Conservation (phyloP, 2,888 invertebrate genomes). For the Prosapia bicincta region DNA sequence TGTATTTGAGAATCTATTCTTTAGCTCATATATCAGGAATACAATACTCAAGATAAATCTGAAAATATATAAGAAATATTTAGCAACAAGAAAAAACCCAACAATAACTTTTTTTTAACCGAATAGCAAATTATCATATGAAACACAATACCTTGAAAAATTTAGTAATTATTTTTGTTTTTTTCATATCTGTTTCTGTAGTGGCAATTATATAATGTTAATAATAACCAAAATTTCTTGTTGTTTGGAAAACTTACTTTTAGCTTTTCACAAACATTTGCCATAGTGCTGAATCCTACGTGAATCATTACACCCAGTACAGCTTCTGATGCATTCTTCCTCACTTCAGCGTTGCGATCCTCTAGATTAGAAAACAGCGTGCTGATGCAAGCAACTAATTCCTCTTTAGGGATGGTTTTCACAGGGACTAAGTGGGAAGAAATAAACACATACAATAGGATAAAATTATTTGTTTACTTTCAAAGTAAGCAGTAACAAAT, state of each 20-base stretch:
- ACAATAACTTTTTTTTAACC: too few species aligned
- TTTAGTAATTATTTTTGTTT: too few species aligned
- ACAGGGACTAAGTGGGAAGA: constrained; percentile 49
- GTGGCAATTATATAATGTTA: neutral
- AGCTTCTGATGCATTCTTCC: constrained; percentile 86
- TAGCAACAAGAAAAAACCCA: too few species aligned
- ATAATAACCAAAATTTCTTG: neutral
- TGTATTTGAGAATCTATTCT: too few species aligned
- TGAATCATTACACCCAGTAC: constrained; percentile 92
- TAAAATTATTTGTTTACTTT: too few species aligned
- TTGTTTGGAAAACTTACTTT: constrained; percentile 63
- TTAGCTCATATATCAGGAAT: too few species aligned
- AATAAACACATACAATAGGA: too few species aligned
- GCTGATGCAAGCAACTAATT: constrained; percentile 72
- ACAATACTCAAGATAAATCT: too few species aligned
- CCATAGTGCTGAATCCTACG: constrained; percentile 77
- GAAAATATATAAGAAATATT: too few species aligned
- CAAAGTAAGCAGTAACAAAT: too few species aligned
- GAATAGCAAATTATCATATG: neutral
- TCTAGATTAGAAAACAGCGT: constrained; percentile 78
- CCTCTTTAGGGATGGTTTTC: constrained; percentile 76
- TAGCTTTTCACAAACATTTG: constrained; percentile 69
- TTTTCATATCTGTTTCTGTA: too few species aligned
- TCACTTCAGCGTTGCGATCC: constrained; percentile 87
- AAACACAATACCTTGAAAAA: too few species aligned